Percentiles rank a stretch among this genome's conserved stretches.
Evolutionary conservation across 2,888 invertebrate genomes (phyloP).

Genomic region (Eupeodes latifasciatus): DNA sequence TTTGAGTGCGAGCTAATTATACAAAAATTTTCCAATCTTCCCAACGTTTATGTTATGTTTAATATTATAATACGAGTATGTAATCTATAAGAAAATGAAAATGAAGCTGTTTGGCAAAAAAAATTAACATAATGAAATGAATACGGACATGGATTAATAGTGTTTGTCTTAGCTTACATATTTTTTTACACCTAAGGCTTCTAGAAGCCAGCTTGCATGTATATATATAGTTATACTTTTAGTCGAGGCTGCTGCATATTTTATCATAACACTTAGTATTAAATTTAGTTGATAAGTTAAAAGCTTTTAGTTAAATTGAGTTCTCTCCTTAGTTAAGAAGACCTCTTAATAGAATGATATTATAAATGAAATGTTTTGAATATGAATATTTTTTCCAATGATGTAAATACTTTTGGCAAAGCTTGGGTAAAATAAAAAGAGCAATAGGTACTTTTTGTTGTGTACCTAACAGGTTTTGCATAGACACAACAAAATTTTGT

Average conservation of each 20-base stretch:
- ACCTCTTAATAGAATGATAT: conserved; percentile 28
- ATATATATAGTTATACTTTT: not conserved
- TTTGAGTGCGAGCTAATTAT: no score
- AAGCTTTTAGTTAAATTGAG: conserved; percentile 41
- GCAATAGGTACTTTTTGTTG: no score
- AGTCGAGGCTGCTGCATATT: not conserved
- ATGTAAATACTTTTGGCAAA: not conserved
- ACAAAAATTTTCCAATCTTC: no score
- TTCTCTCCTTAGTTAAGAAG: conserved; percentile 1
- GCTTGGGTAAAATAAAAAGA: not conserved
- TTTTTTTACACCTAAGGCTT: not conserved
- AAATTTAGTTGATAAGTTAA: conserved; percentile 21
- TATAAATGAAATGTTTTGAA: conserved; percentile 18
- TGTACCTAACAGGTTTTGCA: no score
- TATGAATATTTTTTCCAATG: not conserved
- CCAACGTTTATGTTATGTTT: no score
- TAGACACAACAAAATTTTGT: no score
- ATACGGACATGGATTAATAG: not conserved
- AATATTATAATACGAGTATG: no score
- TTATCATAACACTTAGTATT: conserved; percentile 15
- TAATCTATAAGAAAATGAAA: no score
- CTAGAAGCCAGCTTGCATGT: not conserved
- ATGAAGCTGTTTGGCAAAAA: not conserved
- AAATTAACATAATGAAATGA: not conserved
- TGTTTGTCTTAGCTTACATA: not conserved